Evolutionary conservation across 2,797 vertebrate genomes (phyloP), one percentile per base, ranked within the genome.

Genomic region (Anguilla obscura): DNA sequence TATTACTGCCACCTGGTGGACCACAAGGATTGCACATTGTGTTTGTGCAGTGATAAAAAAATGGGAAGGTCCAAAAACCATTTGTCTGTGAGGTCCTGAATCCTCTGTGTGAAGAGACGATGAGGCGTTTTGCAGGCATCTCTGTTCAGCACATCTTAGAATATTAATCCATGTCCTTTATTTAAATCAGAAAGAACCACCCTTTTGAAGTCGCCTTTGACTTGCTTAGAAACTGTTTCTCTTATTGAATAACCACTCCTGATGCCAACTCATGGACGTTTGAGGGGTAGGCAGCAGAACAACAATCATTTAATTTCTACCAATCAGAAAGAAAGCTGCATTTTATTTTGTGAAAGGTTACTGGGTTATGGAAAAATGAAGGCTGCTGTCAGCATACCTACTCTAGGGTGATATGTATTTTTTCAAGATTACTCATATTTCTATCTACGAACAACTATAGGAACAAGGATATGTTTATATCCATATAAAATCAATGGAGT

Each of bases 1-100:
- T 2, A 69, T 76, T 76, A 76, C 71, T 76, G 71, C 71, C 71
- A 76, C 36, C 71, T 76, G 71, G 30, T 76, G 71, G 30, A 36
- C 9, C 12, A 14, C 5, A 30, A 36, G 71, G 33, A 69, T 1
- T n/a, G 10, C 12, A 18, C 14, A 76, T 76, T 36, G 71, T 76
- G 10, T 76, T 33, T 33, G 33, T 76, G 71, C 14, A 5, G 12
- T 14, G 33, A 21, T 76, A 33, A 30, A 36, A 36, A 76, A 76
- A 16, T 76, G 30, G 12, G 71, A 33, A 33, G 71, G 14, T 36
- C 30, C 27, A 27, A 33, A 33, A 71, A 9, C n/a, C 8, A 14
- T 27, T 33, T 6, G 3, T n/a, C 69, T 27, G 30, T 33, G 69
- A 33, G 27, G 9, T 71, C 5, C 18, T 30, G 27, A 7, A 10